A percentile compares a stretch with the other conserved stretches of the same genome.
Evolutionary conservation across 2,797 vertebrate genomes (phyloP).

Genomic region (Hydrocynus forskahlii): DNA sequence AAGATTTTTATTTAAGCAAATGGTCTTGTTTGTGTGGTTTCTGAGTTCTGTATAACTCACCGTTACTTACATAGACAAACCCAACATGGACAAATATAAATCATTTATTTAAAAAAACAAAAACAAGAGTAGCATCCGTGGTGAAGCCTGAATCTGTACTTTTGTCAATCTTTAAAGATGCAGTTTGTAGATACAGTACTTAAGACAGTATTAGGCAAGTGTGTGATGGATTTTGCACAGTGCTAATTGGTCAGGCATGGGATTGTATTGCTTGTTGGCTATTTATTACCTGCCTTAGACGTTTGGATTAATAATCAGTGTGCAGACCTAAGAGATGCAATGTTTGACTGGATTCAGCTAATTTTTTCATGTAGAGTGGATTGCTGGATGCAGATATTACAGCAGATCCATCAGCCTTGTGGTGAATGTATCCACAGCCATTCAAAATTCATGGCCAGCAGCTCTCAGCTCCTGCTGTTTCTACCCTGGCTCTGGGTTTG

Average conservation of each 20-base stretch:
- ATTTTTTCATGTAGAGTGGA: not conserved
- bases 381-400: slow-evolving; percentile 10
- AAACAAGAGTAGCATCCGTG: too few relatives aligned
- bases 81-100: too few relatives aligned
- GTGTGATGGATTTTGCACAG: not conserved
- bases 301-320: not conserved
- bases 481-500: slow-evolving; percentile 53
- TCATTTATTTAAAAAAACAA: too few relatives aligned
- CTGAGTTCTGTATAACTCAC: too few relatives aligned
- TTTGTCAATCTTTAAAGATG: too few relatives aligned
- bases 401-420: slow-evolving; percentile 45
- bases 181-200: too few relatives aligned
- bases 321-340: not conserved
- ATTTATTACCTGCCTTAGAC: not conserved
- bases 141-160: too few relatives aligned
- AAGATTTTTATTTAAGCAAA: too few relatives aligned
- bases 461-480: slow-evolving; percentile 45
- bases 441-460: slow-evolving; percentile 56
- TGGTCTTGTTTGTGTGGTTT: too few relatives aligned
- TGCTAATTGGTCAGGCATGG: not conserved
- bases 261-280: not conserved
- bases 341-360: not conserved
- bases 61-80: too few relatives aligned
- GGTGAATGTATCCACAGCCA: slow-evolving; percentile 39
- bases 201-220: too few relatives aligned